Percentiles rank a stretch among this genome's conserved stretches.
These are phyloP conservation scores for Zaprionus inermis DNA, from an alignment of 1,140 invertebrate genomes.

Conservation along the genomic window DNA sequence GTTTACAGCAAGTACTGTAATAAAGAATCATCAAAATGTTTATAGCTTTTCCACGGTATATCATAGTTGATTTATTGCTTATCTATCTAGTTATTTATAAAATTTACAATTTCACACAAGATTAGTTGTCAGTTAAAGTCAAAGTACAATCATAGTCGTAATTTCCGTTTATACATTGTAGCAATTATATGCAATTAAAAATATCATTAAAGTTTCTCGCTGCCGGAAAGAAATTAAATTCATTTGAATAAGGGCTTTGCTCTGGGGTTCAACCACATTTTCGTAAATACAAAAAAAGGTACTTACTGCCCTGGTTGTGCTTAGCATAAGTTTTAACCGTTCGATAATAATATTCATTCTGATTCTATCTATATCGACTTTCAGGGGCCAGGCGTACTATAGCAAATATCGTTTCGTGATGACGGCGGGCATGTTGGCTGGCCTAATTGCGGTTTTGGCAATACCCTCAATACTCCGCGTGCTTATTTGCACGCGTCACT, in stretches of 20 bases:
- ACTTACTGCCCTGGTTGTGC: no score
- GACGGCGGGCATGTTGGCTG: conserved; percentile 86
- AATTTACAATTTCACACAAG: background rate
- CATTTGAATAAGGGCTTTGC: background rate
- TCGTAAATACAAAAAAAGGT: no score
- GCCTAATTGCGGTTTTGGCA: conserved; percentile 87
- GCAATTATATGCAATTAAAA: background rate
- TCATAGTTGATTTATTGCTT: background rate
- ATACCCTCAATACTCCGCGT: conserved; percentile 88
- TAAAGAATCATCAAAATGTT: background rate
- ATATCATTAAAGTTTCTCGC: background rate
- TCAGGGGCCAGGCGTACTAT: conserved; percentile 88
- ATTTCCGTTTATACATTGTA: background rate
- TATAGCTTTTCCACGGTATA: background rate
- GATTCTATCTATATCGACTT: background rate
- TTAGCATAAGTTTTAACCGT: no score
- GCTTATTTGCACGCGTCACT: conserved; percentile 88
- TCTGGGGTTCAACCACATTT: no score
- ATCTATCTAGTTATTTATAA: background rate
- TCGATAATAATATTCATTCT: no score
- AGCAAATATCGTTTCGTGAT: conserved; percentile 86
- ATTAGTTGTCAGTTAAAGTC: background rate
- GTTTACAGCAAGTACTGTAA: background rate
- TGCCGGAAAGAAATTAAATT: background rate
- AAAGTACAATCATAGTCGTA: background rate